Evolutionary conservation across 2,888 invertebrate genomes (phyloP).

Genomic region (Ophion ellenae): DNA sequence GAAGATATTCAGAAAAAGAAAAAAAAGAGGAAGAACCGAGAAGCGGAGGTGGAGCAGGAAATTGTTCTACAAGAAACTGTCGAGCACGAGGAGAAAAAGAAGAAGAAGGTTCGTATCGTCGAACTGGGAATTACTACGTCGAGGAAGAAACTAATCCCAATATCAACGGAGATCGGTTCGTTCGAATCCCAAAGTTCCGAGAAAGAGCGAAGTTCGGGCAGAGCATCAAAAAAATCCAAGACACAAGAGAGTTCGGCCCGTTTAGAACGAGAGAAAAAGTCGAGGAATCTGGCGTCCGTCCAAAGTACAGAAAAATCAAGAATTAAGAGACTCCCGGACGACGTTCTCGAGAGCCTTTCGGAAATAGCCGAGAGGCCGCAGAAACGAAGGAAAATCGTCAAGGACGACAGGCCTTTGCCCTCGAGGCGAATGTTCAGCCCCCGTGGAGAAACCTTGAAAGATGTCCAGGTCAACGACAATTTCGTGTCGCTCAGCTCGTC

Average conservation of each 20-base stretch:
- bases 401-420: constrained; percentile 62
- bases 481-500: constrained; percentile 69
- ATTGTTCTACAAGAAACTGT: not conserved
- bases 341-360: constrained; percentile 73
- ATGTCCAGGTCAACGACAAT: constrained; percentile 56
- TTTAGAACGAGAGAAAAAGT: not conserved
- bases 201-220: not conserved
- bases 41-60: constrained; percentile 23
- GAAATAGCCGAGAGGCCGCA: constrained; percentile 67
- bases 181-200: not conserved
- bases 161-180: not conserved
- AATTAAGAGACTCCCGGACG: constrained; percentile 74
- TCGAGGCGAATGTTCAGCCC: constrained; percentile 67
- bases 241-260: not conserved
- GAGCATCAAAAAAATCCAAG: not conserved
- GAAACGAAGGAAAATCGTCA: constrained; percentile 66
- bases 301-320: constrained; percentile 26
- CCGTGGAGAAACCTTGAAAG: constrained; percentile 15
- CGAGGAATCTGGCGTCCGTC: not conserved
- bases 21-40: constrained; percentile 39
- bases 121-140: constrained; percentile 18
- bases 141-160: constrained; percentile 11
- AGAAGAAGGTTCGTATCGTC: constrained; percentile 10
- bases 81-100: constrained; percentile 36
- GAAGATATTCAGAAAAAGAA: constrained; percentile 14